Percentiles rank a stretch among this genome's conserved stretches.
Conservation (phyloP, 2,113 vertebrate genomes). For the Aspiorhynchus laticeps region DNA sequence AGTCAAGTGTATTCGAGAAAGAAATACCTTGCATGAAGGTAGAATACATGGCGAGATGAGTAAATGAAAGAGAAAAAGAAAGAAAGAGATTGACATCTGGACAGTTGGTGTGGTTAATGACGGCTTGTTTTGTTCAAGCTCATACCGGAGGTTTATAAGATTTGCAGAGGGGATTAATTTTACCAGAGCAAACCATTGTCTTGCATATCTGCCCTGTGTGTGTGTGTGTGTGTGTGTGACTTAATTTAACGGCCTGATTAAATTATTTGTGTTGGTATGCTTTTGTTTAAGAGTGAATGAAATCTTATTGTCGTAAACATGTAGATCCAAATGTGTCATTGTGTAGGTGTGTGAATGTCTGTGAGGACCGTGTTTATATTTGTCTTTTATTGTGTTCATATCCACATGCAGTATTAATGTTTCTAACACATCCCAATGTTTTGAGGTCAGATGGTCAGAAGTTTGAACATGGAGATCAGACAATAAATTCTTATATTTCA, state of each 20-base stretch:
- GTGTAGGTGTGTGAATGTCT: constrained; percentile 18
- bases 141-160: constrained; percentile 72
- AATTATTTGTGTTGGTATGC: constrained; percentile 26
- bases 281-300: not conserved
- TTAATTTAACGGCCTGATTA: constrained; percentile 14
- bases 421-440: not conserved
- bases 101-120: constrained; percentile 69
- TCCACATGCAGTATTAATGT: not conserved
- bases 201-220: constrained; percentile 26
- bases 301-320: constrained; percentile 45
- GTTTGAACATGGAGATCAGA: not conserved
- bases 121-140: constrained; percentile 72
- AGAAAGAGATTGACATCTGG: constrained; percentile 69
- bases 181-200: constrained; percentile 65
- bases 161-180: constrained; percentile 75
- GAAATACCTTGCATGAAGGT: not conserved
- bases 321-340: constrained; percentile 32
- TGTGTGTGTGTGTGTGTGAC: not conserved
- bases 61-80: constrained; percentile 27
- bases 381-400: not conserved
- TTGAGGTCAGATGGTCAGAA: not conserved
- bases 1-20: not conserved
- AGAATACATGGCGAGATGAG: not conserved
- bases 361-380: not conserved
- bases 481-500: not conserved